Base-by-base conservation (phyloP, 2,888 invertebrate genomes). In the Smittia sp. region DNA sequence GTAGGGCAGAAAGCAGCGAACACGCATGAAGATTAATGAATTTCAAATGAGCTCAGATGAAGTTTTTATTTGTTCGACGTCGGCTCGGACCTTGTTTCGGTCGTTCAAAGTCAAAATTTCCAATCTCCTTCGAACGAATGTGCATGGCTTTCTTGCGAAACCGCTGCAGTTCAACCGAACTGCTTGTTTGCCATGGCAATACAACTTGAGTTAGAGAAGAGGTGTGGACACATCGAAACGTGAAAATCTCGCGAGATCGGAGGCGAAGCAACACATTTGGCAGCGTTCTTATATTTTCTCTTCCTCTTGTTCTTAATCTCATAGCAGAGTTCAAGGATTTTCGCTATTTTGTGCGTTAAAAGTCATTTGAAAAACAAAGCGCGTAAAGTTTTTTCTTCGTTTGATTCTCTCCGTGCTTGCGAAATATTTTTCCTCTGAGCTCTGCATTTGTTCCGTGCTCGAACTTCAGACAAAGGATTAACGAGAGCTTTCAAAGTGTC, bases 341-440 rank as follows among this genome's bases (percentile, higher is more conserved):
- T 72, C 22, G 62, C 58, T 69, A 72, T 72, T 72, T 72, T 72
- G 72, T 72, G 72, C 72, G 72, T 72, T 62, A 62, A 72, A 72
- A 72, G 72, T 72, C 72, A 72, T 72, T 72, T 72, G 72, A 72
- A 72, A 72, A 72, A 72, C 72, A 72, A 54, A 72, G 58, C 72
- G 72, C 72, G 72, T 54, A 54, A 54, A 69, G 69, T 38, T 72
- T 52, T 20, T 72, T 72, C 38, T 39, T 62, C 62, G 2, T 72
- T 32, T 18, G 11, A 18, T 25, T 58, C 9, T 25, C 25, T 69
- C 27, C 15, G 25, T 7, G 25, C n/a, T 58, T 58, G 6, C 13
- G 2, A n/a, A 46, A 1, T 58, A 20, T 25, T 63, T 2, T 63
- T 63, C 4, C 3, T n/a, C 15, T 63, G 1, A 13, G 2, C 15